Evolutionary conservation across 2,888 invertebrate genomes (phyloP).

Genomic region (Lithosia quadra): DNA sequence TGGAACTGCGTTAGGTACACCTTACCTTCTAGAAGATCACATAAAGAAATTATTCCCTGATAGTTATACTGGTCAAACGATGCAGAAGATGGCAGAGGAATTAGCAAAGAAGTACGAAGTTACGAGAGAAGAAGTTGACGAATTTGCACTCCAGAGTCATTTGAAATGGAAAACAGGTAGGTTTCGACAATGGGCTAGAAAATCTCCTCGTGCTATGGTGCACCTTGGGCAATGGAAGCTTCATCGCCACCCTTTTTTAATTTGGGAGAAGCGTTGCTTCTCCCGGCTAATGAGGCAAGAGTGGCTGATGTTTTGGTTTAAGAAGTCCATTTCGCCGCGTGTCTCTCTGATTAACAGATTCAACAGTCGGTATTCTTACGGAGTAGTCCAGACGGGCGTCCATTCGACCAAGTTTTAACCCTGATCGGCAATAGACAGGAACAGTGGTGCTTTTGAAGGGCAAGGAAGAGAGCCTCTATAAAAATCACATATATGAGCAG

Average conservation of each 20-base stretch:
- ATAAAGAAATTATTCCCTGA: slow-evolving; percentile 87
- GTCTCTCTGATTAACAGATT: not conserved
- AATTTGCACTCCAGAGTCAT: slow-evolving; percentile 93
- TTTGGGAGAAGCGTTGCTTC: not conserved
- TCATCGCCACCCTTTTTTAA: not conserved
- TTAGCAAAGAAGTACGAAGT: slow-evolving; percentile 92
- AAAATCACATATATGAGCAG: not conserved
- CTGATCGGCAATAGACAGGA: too few species aligned
- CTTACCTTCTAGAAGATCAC: slow-evolving; percentile 92
- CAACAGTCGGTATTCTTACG: not conserved
- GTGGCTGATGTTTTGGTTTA: too few species aligned
- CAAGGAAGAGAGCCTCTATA: not conserved
- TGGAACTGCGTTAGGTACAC: slow-evolving; percentile 93
- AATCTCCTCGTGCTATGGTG: not conserved
- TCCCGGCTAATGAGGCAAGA: not conserved
- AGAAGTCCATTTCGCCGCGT: not conserved
- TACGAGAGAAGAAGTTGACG: slow-evolving; percentile 92
- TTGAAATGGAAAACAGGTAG: slow-evolving; percentile 93
- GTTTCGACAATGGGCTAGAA: not conserved
- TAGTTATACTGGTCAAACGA: slow-evolving; percentile 93
- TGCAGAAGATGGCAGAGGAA: slow-evolving; percentile 96
- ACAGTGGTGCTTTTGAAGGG: not conserved
- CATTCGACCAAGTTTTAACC: too few species aligned
- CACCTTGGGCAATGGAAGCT: not conserved
- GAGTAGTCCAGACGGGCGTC: not conserved